Base-by-base conservation (phyloP, 2,113 vertebrate genomes). In the Coregonus clupeaformis region DNA sequence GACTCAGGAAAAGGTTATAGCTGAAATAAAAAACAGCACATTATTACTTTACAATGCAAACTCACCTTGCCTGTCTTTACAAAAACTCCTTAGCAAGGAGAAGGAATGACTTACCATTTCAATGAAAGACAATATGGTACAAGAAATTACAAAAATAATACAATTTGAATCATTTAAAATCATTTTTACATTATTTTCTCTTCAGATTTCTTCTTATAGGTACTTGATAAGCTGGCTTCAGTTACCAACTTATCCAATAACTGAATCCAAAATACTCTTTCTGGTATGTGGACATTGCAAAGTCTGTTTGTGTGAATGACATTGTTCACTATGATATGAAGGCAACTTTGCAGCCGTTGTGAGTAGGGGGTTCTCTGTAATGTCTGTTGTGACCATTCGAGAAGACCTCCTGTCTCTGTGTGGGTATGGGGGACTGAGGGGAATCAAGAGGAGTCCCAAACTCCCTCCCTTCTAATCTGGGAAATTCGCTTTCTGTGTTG, bases 121-220 rank as follows among this genome's bases (percentile, higher is more conserved):
- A 64, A 72, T 81, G 59, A 83, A 83, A 86, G 82, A 90, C 75
- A 81, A 82, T 79, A 89, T 93, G 91, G 91, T 94, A 95, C 89
- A 95, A 96, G 93, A 94, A 92, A 93, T 95, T 97, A 98, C 94
- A 98, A 98, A 97, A 97, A 97, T 95, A 95, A 94, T 95, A 95
- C 87, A 89, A 94, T 92, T 90, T 87, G 63, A 74, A 82, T 87
- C 72, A 80, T 80, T 80, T 83, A 63, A 65, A 63, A 85, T 85
- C 79, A 82, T 90, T 84, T 90, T 79, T 89, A 89, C 89, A 89
- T 82, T 77, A 77, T 77, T 73, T 80, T 82, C 66, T 77, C 79
- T 76, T 73, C 77, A 81, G 55, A 69, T 73, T 69, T 70, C 11
- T 74, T 72, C 71, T 67, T 13, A 63, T 63, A 16, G 12, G 66